Evolutionary conservation across 2,113 vertebrate genomes (phyloP).

Genomic region (Herpailurus yagouaroundi): DNA sequence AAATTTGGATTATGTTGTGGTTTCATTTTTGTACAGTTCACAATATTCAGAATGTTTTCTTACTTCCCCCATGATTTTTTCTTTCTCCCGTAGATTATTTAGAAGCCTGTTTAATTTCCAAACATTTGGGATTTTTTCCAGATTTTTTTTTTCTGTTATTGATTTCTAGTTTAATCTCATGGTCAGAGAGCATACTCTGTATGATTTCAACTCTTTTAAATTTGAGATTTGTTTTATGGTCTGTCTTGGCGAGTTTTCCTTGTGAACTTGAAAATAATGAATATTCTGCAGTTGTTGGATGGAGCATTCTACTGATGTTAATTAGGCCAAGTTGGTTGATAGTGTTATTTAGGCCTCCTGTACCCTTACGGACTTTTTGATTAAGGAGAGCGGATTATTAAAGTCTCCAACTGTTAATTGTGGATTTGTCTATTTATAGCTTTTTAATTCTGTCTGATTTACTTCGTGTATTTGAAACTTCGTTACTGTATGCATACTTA

Average conservation of each 20-base stretch:
- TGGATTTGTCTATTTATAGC: not conserved
- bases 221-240: not conserved
- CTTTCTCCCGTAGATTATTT: not conserved
- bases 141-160: not conserved
- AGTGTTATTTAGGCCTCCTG: not conserved
- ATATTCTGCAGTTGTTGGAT: not conserved
- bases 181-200: not conserved
- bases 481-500: not conserved
- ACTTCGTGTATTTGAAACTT: not conserved
- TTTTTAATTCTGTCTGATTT: not conserved
- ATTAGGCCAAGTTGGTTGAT: not conserved
- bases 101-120: not conserved
- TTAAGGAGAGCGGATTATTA: not conserved
- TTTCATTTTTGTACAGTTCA: slow-evolving; percentile 19
- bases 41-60: not conserved
- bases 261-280: not conserved
- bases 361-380: not conserved
- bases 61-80: not conserved
- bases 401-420: not conserved
- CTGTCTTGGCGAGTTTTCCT: not conserved
- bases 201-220: not conserved
- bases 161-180: not conserved
- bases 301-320: not conserved
- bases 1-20: not conserved
- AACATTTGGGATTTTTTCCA: not conserved